Evolutionary conservation across 2,797 vertebrate genomes (phyloP).

Genomic region (Pangasius djambal): DNA sequence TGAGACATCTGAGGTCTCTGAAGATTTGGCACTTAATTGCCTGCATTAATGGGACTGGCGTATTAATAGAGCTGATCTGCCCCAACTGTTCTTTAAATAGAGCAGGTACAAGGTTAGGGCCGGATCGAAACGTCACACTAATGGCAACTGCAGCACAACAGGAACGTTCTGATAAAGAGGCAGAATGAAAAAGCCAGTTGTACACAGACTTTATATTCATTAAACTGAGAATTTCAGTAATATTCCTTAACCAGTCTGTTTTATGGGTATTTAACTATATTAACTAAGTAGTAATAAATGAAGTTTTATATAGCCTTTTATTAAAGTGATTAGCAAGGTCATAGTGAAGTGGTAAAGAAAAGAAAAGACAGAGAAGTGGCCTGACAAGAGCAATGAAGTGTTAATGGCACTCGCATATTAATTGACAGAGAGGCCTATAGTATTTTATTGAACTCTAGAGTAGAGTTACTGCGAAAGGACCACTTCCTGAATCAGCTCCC

Average conservation of each 20-base stretch:
- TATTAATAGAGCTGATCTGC: slow-evolving; percentile 65
- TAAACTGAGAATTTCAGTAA: not conserved
- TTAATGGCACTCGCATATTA: too few relatives aligned
- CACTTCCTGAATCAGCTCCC: not conserved
- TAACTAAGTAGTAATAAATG: not conserved
- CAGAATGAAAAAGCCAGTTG: not conserved
- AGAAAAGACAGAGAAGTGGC: not conserved
- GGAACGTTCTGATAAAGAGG: not conserved
- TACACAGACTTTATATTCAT: not conserved
- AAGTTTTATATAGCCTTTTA: too few relatives aligned
- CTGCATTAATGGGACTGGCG: slow-evolving; percentile 71
- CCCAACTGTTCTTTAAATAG: slow-evolving; percentile 49
- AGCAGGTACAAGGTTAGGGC: slow-evolving; percentile 21
- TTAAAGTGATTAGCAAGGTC: not conserved
- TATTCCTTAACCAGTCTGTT: not conserved
- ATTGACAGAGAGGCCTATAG: not conserved
- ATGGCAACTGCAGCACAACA: not conserved
- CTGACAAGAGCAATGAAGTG: not conserved
- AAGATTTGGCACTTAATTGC: slow-evolving; percentile 70
- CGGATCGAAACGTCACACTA: slow-evolving; percentile 13
- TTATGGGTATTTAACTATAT: not conserved
- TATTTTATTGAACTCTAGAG: too few relatives aligned
- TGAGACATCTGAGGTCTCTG: slow-evolving; percentile 57
- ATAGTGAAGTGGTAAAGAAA: not conserved
- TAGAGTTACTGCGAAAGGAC: not conserved